Percentiles rank a stretch among this genome's conserved stretches.
These are phyloP conservation scores for Sesia apiformis DNA, from an alignment of 2,888 invertebrate genomes.

Conservation along the genomic window DNA sequence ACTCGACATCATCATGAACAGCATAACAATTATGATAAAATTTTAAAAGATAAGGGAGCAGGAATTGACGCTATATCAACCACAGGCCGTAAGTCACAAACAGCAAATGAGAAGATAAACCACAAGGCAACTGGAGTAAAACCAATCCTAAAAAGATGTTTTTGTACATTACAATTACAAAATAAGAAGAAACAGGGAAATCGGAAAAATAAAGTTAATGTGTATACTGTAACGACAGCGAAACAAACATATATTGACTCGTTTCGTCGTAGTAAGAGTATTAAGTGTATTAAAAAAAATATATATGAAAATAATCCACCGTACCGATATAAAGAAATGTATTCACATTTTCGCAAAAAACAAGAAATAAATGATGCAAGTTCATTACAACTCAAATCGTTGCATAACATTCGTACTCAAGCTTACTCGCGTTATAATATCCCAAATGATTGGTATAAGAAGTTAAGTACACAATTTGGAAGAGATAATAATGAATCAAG, in stretches of 20 bases:
- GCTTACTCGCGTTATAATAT: no score
- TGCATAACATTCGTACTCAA: background rate
- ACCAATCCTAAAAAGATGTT: constrained; percentile 28
- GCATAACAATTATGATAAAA: background rate
- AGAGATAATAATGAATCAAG: no score
- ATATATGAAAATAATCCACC: no score
- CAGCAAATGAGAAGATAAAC: constrained; percentile 7
- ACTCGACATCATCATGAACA: background rate
- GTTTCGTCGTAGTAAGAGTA: no score
- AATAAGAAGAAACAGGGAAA: constrained; percentile 7
- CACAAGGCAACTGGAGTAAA: constrained; percentile 14
- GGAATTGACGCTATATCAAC: constrained; percentile 7
- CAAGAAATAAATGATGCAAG: background rate
- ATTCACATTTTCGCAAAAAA: background rate
- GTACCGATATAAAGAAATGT: no score
- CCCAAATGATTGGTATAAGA: no score
- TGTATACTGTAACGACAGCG: background rate
- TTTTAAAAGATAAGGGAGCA: constrained; percentile 3
- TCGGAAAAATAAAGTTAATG: background rate
- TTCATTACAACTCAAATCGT: background rate
- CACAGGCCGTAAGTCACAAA: constrained; percentile 11
- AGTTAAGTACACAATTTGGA: no score
- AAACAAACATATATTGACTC: no score
- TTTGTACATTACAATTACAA: constrained; percentile 25
- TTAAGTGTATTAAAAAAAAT: no score